phyloP scores from a whole-genome alignment of 1,140 invertebrate species.

The Ceratina australensis region DNA sequence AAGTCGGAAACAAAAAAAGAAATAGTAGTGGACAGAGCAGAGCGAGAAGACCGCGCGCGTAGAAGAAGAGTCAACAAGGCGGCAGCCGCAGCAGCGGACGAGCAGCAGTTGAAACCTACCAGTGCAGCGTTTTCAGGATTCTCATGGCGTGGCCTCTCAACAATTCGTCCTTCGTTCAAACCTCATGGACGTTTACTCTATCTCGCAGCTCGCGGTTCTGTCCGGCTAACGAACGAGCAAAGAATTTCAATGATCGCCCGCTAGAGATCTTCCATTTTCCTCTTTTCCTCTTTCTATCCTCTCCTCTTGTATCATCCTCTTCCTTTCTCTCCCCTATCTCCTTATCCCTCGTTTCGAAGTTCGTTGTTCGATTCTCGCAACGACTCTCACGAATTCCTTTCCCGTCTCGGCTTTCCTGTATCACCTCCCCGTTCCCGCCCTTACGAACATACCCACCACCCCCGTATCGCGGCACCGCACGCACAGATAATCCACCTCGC shows the following conservation, averaged over 20 bases:
- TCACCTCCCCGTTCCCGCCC: conserved; percentile 29
- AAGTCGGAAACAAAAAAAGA: neutral
- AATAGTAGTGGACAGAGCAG: neutral
- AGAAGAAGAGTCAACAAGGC: neutral
- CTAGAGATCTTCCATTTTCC: conserved; percentile 43
- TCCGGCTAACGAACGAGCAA: conserved; percentile 59
- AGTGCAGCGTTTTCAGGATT: conserved; percentile 78
- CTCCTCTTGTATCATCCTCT: conserved; percentile 7
- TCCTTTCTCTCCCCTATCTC: neutral
- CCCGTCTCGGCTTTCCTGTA: neutral
- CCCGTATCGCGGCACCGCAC: conserved; percentile 7
- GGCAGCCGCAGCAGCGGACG: too few relatives aligned
- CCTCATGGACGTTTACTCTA: conserved; percentile 58
- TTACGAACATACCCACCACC: conserved; percentile 20
- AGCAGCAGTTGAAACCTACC: conserved; percentile 68
- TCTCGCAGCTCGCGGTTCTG: conserved; percentile 59
- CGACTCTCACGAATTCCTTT: neutral
- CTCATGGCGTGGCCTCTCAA: conserved; percentile 76
- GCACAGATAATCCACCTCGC: conserved; percentile 27
- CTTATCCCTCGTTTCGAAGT: neutral
- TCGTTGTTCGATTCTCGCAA: neutral
- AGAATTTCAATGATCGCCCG: conserved; percentile 61
- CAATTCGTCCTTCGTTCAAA: conserved; percentile 64
- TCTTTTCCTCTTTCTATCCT: conserved; percentile 5
- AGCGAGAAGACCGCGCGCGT: neutral